Evolutionary conservation across 2,888 invertebrate species (phyloP).

Genomic region (Serripes groenlandicus): DNA sequence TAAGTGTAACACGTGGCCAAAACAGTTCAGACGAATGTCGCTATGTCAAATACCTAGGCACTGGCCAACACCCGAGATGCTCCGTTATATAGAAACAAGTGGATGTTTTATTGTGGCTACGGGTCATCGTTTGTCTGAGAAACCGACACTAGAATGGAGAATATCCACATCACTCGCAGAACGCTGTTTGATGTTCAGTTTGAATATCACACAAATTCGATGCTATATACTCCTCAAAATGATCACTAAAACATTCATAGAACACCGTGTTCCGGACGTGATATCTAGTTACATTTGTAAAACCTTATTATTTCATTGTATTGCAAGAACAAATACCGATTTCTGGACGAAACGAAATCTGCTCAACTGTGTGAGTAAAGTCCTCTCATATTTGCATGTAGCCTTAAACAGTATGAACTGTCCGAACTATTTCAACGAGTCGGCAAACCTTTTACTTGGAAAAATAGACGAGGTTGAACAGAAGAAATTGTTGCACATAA

Average conservation of each 20-base stretch:
- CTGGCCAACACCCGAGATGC: background rate
- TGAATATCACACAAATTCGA: too few species aligned
- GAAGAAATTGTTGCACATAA: background rate
- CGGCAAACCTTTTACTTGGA: slow-evolving; percentile 24
- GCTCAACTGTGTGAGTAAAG: background rate
- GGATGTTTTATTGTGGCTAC: background rate
- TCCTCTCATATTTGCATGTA: background rate
- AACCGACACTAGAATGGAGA: background rate
- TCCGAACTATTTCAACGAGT: slow-evolving; percentile 25
- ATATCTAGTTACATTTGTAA: slow-evolving; percentile 39
- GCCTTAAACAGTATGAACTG: slow-evolving; percentile 2
- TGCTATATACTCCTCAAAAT: too few species aligned
- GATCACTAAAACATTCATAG: too few species aligned
- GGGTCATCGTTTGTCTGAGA: background rate
- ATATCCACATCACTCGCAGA: slow-evolving; percentile 9
- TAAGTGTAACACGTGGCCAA: slow-evolving; percentile 12
- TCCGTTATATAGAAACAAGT: background rate
- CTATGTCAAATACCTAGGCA: background rate
- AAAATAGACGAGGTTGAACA: background rate
- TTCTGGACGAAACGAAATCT: slow-evolving; percentile 12
- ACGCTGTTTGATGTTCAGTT: slow-evolving; percentile 26
- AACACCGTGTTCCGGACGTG: background rate
- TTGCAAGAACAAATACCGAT: background rate
- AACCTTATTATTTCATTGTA: slow-evolving; percentile 29
- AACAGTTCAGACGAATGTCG: background rate